Conservation (phyloP, 2,113 vertebrate species). For the Condylura cristata region DNA sequence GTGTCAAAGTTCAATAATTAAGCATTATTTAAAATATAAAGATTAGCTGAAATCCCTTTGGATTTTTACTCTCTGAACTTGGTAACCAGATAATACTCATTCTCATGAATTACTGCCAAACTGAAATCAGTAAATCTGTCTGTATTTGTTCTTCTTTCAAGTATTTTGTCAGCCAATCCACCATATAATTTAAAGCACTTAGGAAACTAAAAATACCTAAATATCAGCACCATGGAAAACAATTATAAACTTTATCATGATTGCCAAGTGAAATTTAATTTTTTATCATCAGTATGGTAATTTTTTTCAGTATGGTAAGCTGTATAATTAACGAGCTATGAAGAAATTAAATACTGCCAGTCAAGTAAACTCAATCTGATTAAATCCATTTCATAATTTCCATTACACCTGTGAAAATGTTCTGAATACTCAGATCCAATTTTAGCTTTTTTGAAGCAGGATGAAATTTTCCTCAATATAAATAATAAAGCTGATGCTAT, state of each 20-base stretch:
- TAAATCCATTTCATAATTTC: slow-evolving; percentile 14
- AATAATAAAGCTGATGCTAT: background rate
- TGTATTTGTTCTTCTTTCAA: slow-evolving; percentile 37
- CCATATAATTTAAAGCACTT: slow-evolving; percentile 26
- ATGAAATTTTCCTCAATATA: background rate
- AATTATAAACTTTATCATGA: background rate
- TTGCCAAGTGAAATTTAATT: slow-evolving; percentile 33
- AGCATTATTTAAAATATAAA: slow-evolving; percentile 34
- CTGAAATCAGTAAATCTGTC: slow-evolving; percentile 15
- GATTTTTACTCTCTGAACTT: background rate
- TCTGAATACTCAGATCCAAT: background rate
- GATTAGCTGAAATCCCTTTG: background rate
- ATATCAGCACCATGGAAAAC: background rate
- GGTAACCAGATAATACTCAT: background rate
- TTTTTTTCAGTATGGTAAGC: slow-evolving; percentile 4
- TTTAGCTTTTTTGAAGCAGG: background rate
- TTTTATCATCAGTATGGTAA: background rate
- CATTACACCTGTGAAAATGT: background rate
- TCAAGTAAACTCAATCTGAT: background rate
- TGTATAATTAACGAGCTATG: background rate
- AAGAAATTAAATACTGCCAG: slow-evolving; percentile 2
- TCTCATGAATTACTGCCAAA: slow-evolving; percentile 17
- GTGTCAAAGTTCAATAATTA: background rate
- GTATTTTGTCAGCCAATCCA: slow-evolving; percentile 11
- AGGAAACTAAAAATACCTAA: background rate